Percentiles rank a stretch among this genome's conserved stretches.
Conservation (phyloP, 2,113 vertebrate genomes). For the Hemicordylus capensis region DNA sequence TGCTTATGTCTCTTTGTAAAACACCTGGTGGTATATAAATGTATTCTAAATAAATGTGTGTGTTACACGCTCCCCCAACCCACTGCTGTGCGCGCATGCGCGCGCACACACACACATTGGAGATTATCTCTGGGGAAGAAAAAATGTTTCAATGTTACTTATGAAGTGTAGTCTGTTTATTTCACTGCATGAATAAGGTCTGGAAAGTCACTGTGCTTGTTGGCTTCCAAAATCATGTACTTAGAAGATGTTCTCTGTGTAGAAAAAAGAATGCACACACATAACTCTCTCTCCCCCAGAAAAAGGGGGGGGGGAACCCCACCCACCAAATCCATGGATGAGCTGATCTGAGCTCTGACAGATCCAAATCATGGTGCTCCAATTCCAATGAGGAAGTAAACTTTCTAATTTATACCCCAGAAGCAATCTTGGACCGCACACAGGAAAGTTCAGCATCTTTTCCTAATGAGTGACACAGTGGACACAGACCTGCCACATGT, state of each 20-base stretch:
- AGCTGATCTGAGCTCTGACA: neutral
- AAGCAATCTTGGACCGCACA: neutral
- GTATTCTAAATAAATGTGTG: no score
- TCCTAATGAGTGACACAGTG: neutral
- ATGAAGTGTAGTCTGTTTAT: neutral
- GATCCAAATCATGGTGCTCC: neutral
- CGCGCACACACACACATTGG: no score
- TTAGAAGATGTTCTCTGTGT: no score
- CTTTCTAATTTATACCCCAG: neutral
- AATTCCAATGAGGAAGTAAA: neutral
- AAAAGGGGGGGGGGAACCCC: no score
- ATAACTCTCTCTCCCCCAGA: no score
- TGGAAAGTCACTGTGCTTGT: no score
- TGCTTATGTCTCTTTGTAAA: no score
- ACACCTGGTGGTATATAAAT: no score
- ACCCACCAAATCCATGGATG: neutral
- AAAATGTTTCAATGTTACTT: neutral
- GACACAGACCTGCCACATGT: neutral
- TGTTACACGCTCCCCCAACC: no score
- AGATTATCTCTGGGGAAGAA: neutral
- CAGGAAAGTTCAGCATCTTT: neutral
- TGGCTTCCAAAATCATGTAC: neutral
- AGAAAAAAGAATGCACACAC: no score
- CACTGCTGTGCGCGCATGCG: no score
- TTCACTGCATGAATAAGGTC: no score